Conservation (phyloP, 2,888 invertebrate species). For the Tetropium fuscum region DNA sequence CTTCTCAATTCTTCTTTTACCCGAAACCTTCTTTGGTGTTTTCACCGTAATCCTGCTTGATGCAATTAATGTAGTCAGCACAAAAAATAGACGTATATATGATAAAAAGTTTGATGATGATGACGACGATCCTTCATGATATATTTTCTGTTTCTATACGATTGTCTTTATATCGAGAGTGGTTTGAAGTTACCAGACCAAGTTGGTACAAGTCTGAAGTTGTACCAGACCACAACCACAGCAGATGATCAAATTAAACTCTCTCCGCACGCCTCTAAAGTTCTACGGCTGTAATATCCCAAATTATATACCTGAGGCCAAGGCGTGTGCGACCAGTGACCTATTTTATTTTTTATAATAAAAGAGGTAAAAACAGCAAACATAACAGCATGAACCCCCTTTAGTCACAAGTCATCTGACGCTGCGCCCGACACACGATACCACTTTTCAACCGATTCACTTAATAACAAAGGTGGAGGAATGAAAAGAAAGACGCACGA, state of each 20-base stretch:
- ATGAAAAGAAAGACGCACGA: slow-evolving; percentile 31
- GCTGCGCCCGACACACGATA: slow-evolving; percentile 34
- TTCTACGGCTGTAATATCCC: slow-evolving; percentile 30
- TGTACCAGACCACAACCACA: slow-evolving; percentile 3
- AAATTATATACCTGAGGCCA: slow-evolving; percentile 41
- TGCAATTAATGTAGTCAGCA: too few species aligned
- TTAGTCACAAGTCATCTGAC: slow-evolving; percentile 44
- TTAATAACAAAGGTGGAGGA: slow-evolving; percentile 40
- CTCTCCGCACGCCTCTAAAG: not conserved
- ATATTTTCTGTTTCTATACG: too few species aligned
- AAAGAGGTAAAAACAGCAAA: slow-evolving; percentile 45
- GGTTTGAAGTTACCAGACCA: too few species aligned
- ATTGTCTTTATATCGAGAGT: too few species aligned
- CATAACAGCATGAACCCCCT: slow-evolving; percentile 38
- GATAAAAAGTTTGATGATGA: too few species aligned
- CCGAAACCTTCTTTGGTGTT: too few species aligned
- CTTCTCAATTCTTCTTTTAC: too few species aligned
- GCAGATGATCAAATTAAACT: slow-evolving; percentile 25
- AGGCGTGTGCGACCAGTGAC: slow-evolving; percentile 47
- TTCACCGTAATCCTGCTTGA: too few species aligned
- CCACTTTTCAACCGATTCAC: slow-evolving; percentile 44
- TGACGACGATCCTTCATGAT: too few species aligned
- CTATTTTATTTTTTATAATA: slow-evolving; percentile 45
- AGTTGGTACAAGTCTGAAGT: too few species aligned
- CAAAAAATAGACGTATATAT: too few species aligned